Percentiles rank a stretch among this genome's conserved stretches.
Conservation (phyloP, 2,888 invertebrate species). For the Siphlonurus alternatus region DNA sequence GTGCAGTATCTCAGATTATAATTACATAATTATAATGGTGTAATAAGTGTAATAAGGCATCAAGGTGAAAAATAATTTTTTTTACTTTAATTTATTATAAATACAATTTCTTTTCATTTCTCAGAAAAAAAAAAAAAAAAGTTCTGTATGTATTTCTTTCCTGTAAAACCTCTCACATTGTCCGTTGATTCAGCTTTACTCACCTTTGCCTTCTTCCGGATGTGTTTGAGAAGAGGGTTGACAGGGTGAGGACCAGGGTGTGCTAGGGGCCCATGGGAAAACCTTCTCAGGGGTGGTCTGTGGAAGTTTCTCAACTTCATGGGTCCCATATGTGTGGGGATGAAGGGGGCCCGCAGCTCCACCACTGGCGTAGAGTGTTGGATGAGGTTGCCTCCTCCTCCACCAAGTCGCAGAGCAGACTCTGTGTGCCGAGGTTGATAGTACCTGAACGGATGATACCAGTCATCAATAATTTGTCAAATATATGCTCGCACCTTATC, state of each 20-base stretch:
- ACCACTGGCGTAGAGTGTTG: conserved; percentile 98
- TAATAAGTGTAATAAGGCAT: too few species aligned
- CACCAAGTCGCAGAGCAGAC: conserved; percentile 59
- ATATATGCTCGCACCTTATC: too few species aligned
- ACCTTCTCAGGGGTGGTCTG: conserved; percentile 73
- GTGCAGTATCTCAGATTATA: too few species aligned
- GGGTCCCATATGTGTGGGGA: conserved; percentile 83
- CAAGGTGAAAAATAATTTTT: too few species aligned
- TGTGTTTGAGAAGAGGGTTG: conserved; percentile 71
- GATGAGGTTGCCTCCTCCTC: conserved; percentile 79
- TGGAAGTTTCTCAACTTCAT: conserved; percentile 83
- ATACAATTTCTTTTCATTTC: not conserved
- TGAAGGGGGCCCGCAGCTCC: conserved; percentile 84
- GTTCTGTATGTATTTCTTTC: not conserved
- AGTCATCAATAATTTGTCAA: too few species aligned
- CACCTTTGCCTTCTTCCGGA: conserved; percentile 77
- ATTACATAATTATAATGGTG: too few species aligned
- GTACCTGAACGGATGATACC: conserved; percentile 41
- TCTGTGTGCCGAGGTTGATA: conserved; percentile 83
- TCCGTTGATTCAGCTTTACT: conserved; percentile 1
- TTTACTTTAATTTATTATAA: too few species aligned
- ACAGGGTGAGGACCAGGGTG: conserved; percentile 62
- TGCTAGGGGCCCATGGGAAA: conserved; percentile 64
- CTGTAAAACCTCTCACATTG: not conserved
- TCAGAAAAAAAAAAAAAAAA: not conserved